Conservation (phyloP, 2,797 vertebrate genomes). For the Sebastes reedi region DNA sequence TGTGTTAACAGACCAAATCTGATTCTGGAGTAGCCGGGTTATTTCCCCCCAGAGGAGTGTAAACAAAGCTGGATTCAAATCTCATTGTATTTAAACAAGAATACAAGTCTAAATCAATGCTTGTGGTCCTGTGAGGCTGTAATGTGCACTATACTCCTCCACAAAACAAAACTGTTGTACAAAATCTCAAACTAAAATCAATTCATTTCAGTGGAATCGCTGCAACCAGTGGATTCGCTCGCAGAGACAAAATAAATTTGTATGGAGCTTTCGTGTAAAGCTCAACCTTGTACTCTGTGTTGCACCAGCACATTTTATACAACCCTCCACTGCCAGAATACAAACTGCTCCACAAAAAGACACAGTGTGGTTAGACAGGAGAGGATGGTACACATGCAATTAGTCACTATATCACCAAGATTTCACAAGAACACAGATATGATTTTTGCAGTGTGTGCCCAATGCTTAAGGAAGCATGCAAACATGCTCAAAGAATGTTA, state of each 20-base stretch:
- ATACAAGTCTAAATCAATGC: neutral
- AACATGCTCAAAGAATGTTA: neutral
- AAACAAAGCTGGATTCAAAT: neutral
- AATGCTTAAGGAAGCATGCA: neutral
- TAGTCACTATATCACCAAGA: neutral
- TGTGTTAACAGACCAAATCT: neutral
- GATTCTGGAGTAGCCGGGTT: neutral
- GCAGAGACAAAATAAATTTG: neutral
- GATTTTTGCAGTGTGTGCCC: neutral
- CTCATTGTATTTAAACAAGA: neutral
- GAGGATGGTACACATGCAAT: neutral
- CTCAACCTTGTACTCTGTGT: too few relatives aligned
- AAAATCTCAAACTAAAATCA: neutral
- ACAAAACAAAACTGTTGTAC: neutral
- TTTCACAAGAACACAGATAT: neutral
- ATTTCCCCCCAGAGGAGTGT: neutral
- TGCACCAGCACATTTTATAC: neutral
- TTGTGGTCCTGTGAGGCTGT: neutral
- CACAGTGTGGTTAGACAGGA: neutral
- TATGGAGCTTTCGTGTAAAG: neutral
- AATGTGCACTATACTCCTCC: fast-evolving
- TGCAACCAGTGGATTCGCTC: too few relatives aligned
- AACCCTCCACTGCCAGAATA: neutral
- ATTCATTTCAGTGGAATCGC: too few relatives aligned
- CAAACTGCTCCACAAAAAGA: neutral